A percentile compares a stretch with the other conserved stretches of the same genome.
phyloP scores from a whole-genome alignment of 2,888 invertebrate species.

The Dermolepida albohirtum region DNA sequence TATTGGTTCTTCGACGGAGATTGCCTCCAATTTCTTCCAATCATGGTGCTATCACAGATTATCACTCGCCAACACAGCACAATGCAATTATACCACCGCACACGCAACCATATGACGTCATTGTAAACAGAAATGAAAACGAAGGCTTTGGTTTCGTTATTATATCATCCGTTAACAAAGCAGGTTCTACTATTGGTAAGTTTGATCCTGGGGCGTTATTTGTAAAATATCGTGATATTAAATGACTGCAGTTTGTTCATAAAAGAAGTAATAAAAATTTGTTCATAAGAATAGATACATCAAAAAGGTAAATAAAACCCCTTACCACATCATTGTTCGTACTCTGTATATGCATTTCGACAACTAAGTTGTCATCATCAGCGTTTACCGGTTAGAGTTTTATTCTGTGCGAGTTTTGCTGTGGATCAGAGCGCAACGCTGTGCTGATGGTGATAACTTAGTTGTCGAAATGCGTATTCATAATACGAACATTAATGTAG shows the following conservation, averaged over 20 bases:
- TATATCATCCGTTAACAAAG: conserved; percentile 93
- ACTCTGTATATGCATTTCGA: too few species aligned
- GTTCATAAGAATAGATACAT: too few species aligned
- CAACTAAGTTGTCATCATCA: too few species aligned
- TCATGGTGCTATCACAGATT: conserved; percentile 44
- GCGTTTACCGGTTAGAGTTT: too few species aligned
- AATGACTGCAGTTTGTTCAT: background rate
- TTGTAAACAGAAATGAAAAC: conserved; percentile 88
- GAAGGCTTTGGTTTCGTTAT: conserved; percentile 99
- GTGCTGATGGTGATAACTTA: too few species aligned
- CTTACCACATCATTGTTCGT: too few species aligned
- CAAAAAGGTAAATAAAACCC: too few species aligned
- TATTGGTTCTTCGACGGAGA: conserved; percentile 74
- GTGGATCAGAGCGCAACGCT: too few species aligned
- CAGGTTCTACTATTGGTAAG: conserved; percentile 88
- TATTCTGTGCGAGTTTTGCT: too few species aligned
- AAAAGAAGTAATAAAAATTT: too few species aligned
- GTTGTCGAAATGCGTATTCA: too few species aligned
- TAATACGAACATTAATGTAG: too few species aligned
- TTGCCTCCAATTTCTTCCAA: conserved; percentile 38
- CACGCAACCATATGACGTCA: conserved; percentile 85
- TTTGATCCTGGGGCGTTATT: background rate
- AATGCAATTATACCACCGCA: conserved; percentile 44
- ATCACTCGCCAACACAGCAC: conserved; percentile 44
- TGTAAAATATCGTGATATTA: background rate